These are phyloP conservation scores for Mungos mungo DNA, from an alignment of 2,113 vertebrate species.

Conservation along the genomic window DNA sequence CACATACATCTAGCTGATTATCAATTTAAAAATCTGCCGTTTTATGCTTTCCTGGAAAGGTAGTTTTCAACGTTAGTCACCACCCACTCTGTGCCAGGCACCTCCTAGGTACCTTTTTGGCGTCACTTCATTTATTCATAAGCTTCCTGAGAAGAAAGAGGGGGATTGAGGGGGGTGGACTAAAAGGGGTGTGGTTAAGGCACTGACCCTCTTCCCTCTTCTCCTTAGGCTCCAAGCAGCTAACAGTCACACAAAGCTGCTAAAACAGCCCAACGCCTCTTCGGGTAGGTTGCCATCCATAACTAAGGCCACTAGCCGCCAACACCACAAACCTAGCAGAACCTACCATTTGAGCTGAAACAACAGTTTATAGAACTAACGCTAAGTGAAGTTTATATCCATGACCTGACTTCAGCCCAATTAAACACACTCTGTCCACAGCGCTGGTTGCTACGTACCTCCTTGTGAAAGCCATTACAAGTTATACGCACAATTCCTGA, in stretches of 20 bases:
- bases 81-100: background rate
- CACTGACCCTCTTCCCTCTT: background rate
- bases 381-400: background rate
- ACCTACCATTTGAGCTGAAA: background rate
- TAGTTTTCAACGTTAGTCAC: background rate
- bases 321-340: background rate
- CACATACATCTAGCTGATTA: too few relatives aligned
- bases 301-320: background rate
- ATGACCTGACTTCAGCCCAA: background rate
- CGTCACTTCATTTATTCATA: background rate
- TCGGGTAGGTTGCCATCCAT: background rate
- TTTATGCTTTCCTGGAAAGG: background rate
- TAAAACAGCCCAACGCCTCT: background rate
- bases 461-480: constrained; percentile 96
- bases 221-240: background rate
- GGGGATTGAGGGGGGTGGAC: background rate
- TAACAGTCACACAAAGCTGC: background rate
- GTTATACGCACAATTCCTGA: constrained; percentile 93
- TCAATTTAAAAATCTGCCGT: background rate
- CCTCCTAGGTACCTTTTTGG: background rate
- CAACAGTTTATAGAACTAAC: background rate
- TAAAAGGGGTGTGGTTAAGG: background rate
- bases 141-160: background rate
- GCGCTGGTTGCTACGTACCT: constrained; percentile 84
- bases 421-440: background rate